Evolutionary conservation across 2,113 vertebrate species (phyloP), one percentile per base, ranked within the genome.

Genomic region (Eptesicus fuscus): DNA sequence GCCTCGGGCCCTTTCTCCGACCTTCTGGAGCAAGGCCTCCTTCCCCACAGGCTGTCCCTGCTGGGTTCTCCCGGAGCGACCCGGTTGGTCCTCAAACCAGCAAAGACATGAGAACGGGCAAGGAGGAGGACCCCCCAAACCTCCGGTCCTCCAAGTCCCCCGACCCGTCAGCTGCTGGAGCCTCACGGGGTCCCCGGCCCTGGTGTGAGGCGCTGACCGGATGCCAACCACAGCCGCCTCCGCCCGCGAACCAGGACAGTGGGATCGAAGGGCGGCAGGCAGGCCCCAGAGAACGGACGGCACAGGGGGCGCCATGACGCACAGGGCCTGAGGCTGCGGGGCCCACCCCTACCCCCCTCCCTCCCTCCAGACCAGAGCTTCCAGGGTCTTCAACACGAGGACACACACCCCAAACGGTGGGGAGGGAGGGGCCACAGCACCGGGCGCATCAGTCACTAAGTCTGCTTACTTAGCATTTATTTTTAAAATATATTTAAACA

Each of bases 401-500:
- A 42, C 17, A 32, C 14, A 23, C 4, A 4, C 32, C 13, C 35
- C 63, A 42, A 9, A 74, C 73, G 53, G 63, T 63, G 37, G 59
- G 53, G 35, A 70, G 56, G 84, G 51, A 65, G 37, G 23, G 35
- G 73, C 63, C 77, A 22, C 16, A 82, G 79, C 56, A 94, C 59
- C 86, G 88, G 65, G 95, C 83, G 37, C 67, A 94, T 88, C 91
- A 96, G 77, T 92, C 94, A 96, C 78, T 92, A 93, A 88, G 88
- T 96, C 85, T 90, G 91, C 95, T 97, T 96, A 94, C 96, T 96
- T 96, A 95, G 97, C 96, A 96, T 97, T 98, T 97, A 97, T 97
- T 97, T 97, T 97, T 97, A 98, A 98, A 98, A 98, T 97, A 98
- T 98, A 98, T 98, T 98, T 98, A 97, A 97, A 97, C 97, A 98